phyloP scores from a whole-genome alignment of 2,113 vertebrate genomes.

The Perognathus longimembris region DNA sequence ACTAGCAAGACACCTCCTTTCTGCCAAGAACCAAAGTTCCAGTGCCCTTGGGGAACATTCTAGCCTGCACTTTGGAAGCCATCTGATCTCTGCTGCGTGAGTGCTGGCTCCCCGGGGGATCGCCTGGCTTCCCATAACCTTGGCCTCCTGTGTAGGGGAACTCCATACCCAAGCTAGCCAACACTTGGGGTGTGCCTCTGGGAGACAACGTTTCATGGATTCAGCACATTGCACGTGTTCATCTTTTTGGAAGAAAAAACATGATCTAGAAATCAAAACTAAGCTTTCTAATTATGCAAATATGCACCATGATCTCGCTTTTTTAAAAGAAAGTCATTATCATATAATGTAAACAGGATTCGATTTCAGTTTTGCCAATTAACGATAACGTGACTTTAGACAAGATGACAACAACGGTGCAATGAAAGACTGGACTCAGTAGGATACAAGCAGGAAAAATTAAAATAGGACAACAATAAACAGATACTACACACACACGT shows the following conservation, averaged over 20 bases:
- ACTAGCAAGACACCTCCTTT: not conserved
- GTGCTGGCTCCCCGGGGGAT: slow-evolving; percentile 35
- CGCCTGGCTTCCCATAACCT: not conserved
- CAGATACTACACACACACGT: not conserved
- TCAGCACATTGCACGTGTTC: not conserved
- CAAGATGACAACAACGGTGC: not conserved
- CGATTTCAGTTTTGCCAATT: not conserved
- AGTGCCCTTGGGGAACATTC: slow-evolving; percentile 22
- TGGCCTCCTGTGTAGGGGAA: slow-evolving; percentile 38
- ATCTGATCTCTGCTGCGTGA: not conserved
- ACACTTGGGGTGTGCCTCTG: not conserved
- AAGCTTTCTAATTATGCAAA: slow-evolving; percentile 55
- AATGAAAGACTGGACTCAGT: not conserved
- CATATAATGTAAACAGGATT: not conserved
- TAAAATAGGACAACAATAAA: not conserved
- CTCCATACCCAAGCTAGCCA: slow-evolving; percentile 12
- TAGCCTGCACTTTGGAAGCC: slow-evolving; percentile 59
- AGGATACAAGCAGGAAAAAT: not conserved
- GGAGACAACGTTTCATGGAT: slow-evolving; percentile 24
- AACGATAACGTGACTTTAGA: not conserved
- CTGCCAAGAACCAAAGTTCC: slow-evolving; percentile 42
- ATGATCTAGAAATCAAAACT: slow-evolving; percentile 36
- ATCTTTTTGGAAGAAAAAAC: not conserved
- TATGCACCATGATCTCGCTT: not conserved
- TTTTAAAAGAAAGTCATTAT: not conserved